Conservation (phyloP, 2,888 invertebrate species). For the Drosophila neotestacea region DNA sequence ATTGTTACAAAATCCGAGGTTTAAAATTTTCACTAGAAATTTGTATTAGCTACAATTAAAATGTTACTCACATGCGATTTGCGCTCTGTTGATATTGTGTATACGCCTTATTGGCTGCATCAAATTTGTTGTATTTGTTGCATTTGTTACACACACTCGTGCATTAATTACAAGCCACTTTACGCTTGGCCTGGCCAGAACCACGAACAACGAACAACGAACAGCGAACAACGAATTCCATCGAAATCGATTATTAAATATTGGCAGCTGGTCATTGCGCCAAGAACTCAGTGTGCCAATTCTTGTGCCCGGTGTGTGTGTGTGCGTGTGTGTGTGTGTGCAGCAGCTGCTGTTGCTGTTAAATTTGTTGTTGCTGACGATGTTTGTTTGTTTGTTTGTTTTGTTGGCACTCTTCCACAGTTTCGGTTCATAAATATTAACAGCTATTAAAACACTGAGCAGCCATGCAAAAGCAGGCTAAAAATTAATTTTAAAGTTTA, state of each 20-base stretch:
- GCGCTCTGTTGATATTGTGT: not conserved
- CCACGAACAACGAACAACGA: conserved; percentile 1
- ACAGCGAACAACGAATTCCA: conserved; percentile 9
- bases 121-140: conserved; percentile 22
- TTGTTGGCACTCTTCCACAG: conserved; percentile 48
- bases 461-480: conserved; percentile 33
- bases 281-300: conserved; percentile 36
- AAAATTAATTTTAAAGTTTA: conserved; percentile 77
- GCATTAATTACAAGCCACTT: conserved; percentile 66
- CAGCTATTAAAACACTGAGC: conserved; percentile 69
- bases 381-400: conserved; percentile 37
- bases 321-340: not conserved
- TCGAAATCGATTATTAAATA: conserved; percentile 63
- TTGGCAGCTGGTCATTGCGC: conserved; percentile 61
- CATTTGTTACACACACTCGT: conserved; percentile 42
- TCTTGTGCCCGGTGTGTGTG: conserved; percentile 18
- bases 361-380: conserved; percentile 12
- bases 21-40: not conserved
- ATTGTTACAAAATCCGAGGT: not conserved
- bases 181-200: conserved; percentile 33
- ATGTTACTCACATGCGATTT: not conserved
- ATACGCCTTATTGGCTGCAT: conserved; percentile 18
- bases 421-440: conserved; percentile 76
- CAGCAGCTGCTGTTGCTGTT: conserved; percentile 7
- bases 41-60: too few species aligned